A percentile compares a stretch with the other conserved stretches of the same genome.
phyloP scores from a whole-genome alignment of 2,797 vertebrate species.

The Alcedo quadribrachys region DNA sequence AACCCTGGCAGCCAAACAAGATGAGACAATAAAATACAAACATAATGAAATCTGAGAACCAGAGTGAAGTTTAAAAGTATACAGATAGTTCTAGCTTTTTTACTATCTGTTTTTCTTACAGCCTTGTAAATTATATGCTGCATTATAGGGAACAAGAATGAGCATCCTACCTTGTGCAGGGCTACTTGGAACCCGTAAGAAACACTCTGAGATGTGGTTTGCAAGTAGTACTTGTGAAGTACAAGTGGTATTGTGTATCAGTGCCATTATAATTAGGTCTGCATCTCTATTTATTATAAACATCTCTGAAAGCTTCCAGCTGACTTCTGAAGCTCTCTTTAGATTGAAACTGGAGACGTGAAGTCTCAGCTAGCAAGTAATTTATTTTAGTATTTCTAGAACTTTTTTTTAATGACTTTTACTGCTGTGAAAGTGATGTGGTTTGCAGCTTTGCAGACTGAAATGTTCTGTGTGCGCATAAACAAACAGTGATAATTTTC shows the following conservation, averaged over 20 bases:
- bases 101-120: background rate
- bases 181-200: background rate
- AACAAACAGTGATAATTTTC: background rate
- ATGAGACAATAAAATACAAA: conserved; percentile 38
- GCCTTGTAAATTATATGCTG: background rate
- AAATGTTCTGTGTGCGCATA: background rate
- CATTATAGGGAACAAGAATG: background rate
- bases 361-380: background rate
- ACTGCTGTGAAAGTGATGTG: background rate
- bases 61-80: background rate
- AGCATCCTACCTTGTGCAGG: background rate
- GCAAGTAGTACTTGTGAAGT: background rate
- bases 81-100: background rate
- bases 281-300: background rate
- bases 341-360: background rate
- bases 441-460: background rate
- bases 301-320: background rate
- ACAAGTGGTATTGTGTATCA: background rate
- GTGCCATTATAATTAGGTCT: background rate
- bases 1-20: background rate
- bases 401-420: background rate
- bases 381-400: background rate
- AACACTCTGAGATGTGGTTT: background rate
- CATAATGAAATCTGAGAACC: background rate
- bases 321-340: background rate